Conservation (phyloP, 2,113 vertebrate genomes). For the Notarius lentiginosus region DNA sequence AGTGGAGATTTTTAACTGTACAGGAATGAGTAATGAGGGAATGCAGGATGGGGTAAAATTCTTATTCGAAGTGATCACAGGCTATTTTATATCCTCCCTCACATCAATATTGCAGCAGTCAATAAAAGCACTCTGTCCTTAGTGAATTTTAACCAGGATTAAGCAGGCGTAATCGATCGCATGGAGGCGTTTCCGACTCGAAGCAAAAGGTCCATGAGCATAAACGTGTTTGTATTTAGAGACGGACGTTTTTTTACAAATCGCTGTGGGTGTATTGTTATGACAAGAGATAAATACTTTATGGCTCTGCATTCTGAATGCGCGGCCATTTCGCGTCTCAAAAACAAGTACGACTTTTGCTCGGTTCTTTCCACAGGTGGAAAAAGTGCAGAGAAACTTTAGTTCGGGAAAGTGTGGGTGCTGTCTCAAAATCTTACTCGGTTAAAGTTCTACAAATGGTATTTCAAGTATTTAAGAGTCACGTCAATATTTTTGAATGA, state of each 20-base stretch:
- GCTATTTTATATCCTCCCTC: constrained; percentile 58
- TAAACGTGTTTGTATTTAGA: constrained; percentile 22
- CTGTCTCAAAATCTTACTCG: not conserved
- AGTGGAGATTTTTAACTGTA: constrained; percentile 39
- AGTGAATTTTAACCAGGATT: constrained; percentile 48
- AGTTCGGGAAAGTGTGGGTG: not conserved
- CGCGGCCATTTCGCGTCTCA: not conserved
- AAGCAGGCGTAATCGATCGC: constrained; percentile 32
- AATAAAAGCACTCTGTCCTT: constrained; percentile 62
- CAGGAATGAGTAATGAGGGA: constrained; percentile 46
- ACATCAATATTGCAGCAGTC: constrained; percentile 52
- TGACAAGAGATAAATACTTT: not conserved
- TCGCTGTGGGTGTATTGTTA: not conserved
- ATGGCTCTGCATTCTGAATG: not conserved
- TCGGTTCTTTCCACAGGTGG: not conserved
- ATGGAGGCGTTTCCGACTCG: not conserved
- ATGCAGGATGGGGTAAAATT: constrained; percentile 41
- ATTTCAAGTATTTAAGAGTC: not conserved
- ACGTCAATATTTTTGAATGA: not conserved
- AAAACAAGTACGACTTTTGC: not conserved
- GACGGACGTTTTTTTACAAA: not conserved
- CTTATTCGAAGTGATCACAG: constrained; percentile 55
- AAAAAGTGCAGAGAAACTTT: not conserved
- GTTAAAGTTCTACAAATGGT: not conserved
- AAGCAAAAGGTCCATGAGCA: not conserved